Conservation (phyloP, 2,888 invertebrate genomes). For the Drosophila greeni region DNA sequence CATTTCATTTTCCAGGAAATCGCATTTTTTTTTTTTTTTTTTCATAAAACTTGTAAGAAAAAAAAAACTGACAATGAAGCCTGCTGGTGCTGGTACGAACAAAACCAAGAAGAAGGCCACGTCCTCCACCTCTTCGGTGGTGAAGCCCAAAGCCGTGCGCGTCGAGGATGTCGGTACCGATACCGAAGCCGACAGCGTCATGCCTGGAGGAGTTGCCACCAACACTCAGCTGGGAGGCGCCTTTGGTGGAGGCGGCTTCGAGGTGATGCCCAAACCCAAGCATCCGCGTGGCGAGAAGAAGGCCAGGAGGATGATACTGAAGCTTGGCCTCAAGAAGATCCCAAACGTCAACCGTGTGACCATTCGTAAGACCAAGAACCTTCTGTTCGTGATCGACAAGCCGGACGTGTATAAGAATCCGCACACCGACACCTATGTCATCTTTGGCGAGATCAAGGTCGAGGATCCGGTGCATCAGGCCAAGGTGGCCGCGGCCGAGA, state of each 20-base stretch:
- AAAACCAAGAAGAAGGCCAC: slow-evolving; percentile 88
- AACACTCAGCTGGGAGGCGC: slow-evolving; percentile 83
- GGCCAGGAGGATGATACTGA: slow-evolving; percentile 99
- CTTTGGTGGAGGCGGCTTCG: slow-evolving; percentile 87
- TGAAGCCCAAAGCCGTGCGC: slow-evolving; percentile 81
- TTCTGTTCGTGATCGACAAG: slow-evolving; percentile 98
- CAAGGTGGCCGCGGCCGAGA: slow-evolving; percentile 97
- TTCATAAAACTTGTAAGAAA: not conserved
- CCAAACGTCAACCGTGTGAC: slow-evolving; percentile 96
- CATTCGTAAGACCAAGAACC: slow-evolving; percentile 99
- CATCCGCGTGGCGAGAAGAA: slow-evolving; percentile 99
- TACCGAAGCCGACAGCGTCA: slow-evolving; percentile 92
- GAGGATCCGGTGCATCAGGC: slow-evolving; percentile 98
- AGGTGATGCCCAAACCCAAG: slow-evolving; percentile 95
- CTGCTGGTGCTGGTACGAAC: too few relatives aligned
- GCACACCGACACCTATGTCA: slow-evolving; percentile 99
- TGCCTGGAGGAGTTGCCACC: slow-evolving; percentile 82
- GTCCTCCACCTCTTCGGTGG: slow-evolving; percentile 77
- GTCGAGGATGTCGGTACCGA: slow-evolving; percentile 88
- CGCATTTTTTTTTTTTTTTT: not conserved
- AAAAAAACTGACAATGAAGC: slow-evolving; percentile 81
- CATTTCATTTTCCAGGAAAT: not conserved
- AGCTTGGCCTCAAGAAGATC: slow-evolving; percentile 96
- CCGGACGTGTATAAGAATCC: slow-evolving; percentile 99
- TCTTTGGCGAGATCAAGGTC: slow-evolving; percentile 99